Evolutionary conservation across 1,140 invertebrate species (phyloP).

Genomic region (Dinoponera quadriceps): DNA sequence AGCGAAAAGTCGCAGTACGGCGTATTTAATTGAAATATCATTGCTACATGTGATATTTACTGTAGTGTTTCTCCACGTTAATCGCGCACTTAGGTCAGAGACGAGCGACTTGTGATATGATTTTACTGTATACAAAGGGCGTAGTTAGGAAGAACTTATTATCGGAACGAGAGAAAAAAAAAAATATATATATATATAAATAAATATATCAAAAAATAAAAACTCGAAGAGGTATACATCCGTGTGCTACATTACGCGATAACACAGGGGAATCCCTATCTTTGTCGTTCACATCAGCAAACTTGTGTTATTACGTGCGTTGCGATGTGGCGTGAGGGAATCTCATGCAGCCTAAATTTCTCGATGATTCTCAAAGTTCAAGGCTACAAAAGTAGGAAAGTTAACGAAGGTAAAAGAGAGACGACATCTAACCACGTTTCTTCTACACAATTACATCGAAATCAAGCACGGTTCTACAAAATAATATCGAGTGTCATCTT

Average conservation of each 20-base stretch:
- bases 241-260: no score
- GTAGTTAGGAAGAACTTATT: conserved; percentile 67
- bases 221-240: no score
- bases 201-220: no score
- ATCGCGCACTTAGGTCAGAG: conserved; percentile 45
- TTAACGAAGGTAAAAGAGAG: conserved; percentile 3
- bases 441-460: conserved; percentile 1
- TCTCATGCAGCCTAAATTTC: conserved; percentile 13
- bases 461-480: conserved; percentile 3
- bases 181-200: conserved; percentile 58
- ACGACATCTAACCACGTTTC: not conserved
- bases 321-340: not conserved
- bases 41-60: conserved; percentile 75
- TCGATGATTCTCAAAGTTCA: not conserved
- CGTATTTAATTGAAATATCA: conserved; percentile 70
- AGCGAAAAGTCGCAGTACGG: conserved; percentile 10
- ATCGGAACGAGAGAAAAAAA: conserved; percentile 56
- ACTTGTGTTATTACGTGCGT: not conserved
- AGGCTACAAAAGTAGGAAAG: not conserved
- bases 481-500: conserved; percentile 2
- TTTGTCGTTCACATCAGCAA: no score
- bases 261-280: no score
- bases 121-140: conserved; percentile 61
- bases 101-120: conserved; percentile 69
- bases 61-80: conserved; percentile 66